Base-by-base conservation (phyloP, 2,888 invertebrate species). In the Lasioglossum marginatum region DNA sequence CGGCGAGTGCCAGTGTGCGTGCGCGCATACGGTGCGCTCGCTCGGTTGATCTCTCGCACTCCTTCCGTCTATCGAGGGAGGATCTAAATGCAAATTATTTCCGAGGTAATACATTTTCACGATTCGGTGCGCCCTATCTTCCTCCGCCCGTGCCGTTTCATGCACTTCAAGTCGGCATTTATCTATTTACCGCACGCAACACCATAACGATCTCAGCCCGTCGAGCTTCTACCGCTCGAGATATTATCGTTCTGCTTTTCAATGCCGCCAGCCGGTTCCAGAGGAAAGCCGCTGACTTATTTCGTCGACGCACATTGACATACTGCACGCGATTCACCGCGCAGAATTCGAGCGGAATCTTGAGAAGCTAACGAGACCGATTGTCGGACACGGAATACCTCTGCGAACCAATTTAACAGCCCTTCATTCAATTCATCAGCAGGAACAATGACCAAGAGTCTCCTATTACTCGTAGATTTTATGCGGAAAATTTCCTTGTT, bases 51-150 rank as follows among this genome's bases (percentile, higher is more conserved):
- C 73, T 57, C 14, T 60, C 73, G 77, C 14, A 4, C 57, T n/a
- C n/a, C 57, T 57, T 60, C 72, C 79, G 82, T 71, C 79, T 80
- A 85, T 88, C 87, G 85, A n/a, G 74, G 31, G 34, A 34, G 66
- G 88, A 87, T 89, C 83, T 89, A 84, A 87, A 87, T 87, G 87
- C 85, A 89, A 89, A 89, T 89, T 89, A 81, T 82, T 77, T 82
- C 82, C 87, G 87, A 23, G 82, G 80, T 80, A 87, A 87, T 87
- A 87, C 82, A 82, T 87, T 87, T 77, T 86, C 87, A 60, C 87
- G 83, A 89, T 86, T 83, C 90, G 81, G 60, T 40, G 60, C 71
- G 71, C 82, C 52, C 66, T 87, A 82, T 81, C 81, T 79, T 68
- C 78, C 63, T 52, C 40, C 77, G n/a, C 66, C 76, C 71, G 57